These are phyloP conservation scores for Hippocampus barbouri DNA, from an alignment of 2,113 vertebrate species.

Conservation along the genomic window DNA sequence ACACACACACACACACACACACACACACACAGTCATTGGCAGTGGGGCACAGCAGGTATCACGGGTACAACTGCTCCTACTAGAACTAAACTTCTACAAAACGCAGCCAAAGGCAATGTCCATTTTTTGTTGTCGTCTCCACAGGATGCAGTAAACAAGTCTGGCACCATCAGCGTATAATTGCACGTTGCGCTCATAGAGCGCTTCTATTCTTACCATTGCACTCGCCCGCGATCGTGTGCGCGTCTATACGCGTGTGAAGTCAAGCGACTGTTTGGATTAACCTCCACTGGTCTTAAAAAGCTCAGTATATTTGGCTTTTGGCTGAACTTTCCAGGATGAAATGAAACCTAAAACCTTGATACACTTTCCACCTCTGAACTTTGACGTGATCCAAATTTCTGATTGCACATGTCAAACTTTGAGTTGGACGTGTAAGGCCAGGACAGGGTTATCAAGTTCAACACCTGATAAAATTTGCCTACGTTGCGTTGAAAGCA, in stretches of 20 bases:
- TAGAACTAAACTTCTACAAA: too few species aligned
- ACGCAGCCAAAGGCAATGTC: too few species aligned
- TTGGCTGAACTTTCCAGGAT: background rate
- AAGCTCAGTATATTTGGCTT: background rate
- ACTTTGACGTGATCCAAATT: background rate
- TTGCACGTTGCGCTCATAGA: conserved; percentile 34
- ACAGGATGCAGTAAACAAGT: conserved; percentile 35
- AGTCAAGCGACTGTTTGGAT: background rate
- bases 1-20: too few species aligned
- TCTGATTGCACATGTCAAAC: background rate
- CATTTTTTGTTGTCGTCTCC: conserved; percentile 12
- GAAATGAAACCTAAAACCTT: background rate
- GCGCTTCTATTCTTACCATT: conserved; percentile 49
- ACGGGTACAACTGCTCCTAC: too few species aligned
- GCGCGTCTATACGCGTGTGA: background rate
- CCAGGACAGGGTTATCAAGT: background rate
- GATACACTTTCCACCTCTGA: background rate
- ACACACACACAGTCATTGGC: too few species aligned
- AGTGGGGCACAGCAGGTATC: too few species aligned
- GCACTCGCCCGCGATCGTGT: conserved; percentile 1
- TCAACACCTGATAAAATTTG: background rate
- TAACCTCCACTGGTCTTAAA: background rate
- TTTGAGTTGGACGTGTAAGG: too few species aligned
- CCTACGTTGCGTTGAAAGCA: background rate
- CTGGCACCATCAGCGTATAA: conserved; percentile 33